Base-by-base conservation (phyloP, 2,888 invertebrate species). In the Xylota sylvarum region DNA sequence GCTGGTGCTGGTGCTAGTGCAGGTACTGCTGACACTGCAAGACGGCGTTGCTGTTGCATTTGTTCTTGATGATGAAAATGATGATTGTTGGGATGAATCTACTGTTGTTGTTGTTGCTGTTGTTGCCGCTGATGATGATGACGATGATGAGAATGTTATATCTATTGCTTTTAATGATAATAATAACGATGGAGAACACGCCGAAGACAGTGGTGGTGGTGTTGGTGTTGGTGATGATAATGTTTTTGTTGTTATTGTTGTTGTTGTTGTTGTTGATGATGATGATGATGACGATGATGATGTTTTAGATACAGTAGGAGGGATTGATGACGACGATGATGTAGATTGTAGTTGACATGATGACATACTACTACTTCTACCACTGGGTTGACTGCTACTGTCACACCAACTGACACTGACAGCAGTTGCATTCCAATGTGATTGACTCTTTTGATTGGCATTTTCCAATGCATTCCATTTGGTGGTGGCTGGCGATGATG, bases 371-470 rank as follows among this genome's bases (percentile, higher is more conserved):
- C 58, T 81, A 43, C 50, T 72, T 19, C 67, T 70, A 50, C 50
- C 50, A 58, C 37, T 52, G 32, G 30, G 35, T 19, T 32, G 17
- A 79, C 48, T 73, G 14, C 73, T 58, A 72, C 67, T 78, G 56
- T 67, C 52, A 74, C 52, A 60, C 77, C 79, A 67, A 80, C 70
- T 46, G 58, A 56, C 58, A 52, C 37, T 76, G 76, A 60, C 76
- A 72, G 37, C 64, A 43, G 30, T 40, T 58, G 69, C 55, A 86
- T 77, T 81, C 67, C 77, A 62, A 40, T 67, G 60, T 73, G 81
- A 81, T 81, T 86, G 81, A 86, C 85, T 73, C 62, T 56, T 60
- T 37, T 73, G 77, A 81, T 81, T 73, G 72, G 62, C 62, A 81
- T 67, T 72, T 62, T 77, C 52, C 43, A 81, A 77, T 55, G 70